Evolutionary conservation across 35 echinoderm and acorn worm genomes (phyloP), one percentile per base, ranked within the genome.

Genomic region (Anneissia japonica): DNA sequence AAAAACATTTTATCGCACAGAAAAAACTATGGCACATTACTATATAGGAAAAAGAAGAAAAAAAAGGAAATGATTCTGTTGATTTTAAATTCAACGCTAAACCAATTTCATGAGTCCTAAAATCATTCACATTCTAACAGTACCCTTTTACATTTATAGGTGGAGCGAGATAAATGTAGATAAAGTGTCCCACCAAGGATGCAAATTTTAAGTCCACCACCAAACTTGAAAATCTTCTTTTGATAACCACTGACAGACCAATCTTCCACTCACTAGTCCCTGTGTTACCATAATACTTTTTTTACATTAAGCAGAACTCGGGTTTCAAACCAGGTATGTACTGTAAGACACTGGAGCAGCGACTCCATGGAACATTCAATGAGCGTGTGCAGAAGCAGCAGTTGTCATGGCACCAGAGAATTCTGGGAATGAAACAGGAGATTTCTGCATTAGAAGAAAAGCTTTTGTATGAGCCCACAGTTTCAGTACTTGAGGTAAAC

Each of bases 311-410:
- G 36, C 34, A 77, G 45, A 46, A 39, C 14, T 35, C 51, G 29
- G 64, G 38, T 14, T 0, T 43, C 12, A 36, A 56, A 36, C 46
- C 86, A 29, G 40, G 86, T 36, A 80, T 88, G 86, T 88, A 80
- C n/a, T 81, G 30, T 35, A 88, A 88, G 73, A 88, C 86, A 0
- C 26, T 79, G 31, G 72, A 38, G 31, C 79, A 80, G 38, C 39
- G 76, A 74, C 85, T 88, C 0, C 76, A 77, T 14, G 86, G 86
- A 37, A 74, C 86, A 29, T 88, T 88, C 73, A 72, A 55, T 29
- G 86, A 88, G 86, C 56, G 77, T 37, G 40, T 80, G 33, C 75
- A 88, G 39, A 46, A 80, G n/a, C 46, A 78, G 37, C 76, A 73
- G 32, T 26, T 26, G n/a, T 46, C 39, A 31, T 81, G 86, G 86